phyloP scores from a whole-genome alignment of 1,140 invertebrate species.

The Aplysia californica region DNA sequence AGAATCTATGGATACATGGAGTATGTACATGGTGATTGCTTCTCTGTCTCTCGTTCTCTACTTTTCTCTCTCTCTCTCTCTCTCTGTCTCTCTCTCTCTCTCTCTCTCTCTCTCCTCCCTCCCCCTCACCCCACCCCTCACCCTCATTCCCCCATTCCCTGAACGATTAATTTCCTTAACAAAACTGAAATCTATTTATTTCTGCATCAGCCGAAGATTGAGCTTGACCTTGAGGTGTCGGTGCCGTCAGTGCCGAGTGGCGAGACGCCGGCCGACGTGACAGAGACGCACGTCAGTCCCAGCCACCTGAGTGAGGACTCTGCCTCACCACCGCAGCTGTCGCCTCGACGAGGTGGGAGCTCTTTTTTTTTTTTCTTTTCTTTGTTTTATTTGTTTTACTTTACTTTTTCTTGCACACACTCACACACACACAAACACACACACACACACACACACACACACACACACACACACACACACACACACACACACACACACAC shows the following conservation, averaged over 20 bases:
- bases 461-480: too few relatives aligned
- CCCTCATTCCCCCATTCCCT: background rate
- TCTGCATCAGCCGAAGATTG: background rate
- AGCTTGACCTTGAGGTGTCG: background rate
- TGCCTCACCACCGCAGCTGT: background rate
- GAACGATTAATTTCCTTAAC: background rate
- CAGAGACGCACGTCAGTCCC: background rate
- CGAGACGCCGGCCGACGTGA: background rate
- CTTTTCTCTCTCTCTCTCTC: background rate
- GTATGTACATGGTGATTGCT: conserved; percentile 11
- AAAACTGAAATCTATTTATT: too few relatives aligned
- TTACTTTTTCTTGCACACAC: too few relatives aligned
- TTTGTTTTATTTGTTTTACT: too few relatives aligned
- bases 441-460: too few relatives aligned
- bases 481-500: too few relatives aligned
- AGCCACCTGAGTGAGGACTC: conserved; percentile 21
- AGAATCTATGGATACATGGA: background rate
- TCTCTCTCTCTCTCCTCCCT: background rate
- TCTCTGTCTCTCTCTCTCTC: conserved; percentile 9
- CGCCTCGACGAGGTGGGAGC: background rate
- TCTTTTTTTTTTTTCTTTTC: too few relatives aligned
- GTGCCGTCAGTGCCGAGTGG: background rate
- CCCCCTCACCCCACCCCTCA: conserved; percentile 1
- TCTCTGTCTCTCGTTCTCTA: conserved; percentile 23
- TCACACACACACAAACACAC: too few relatives aligned